These are phyloP conservation scores for Malurus splendens DNA, from an alignment of 2,797 vertebrate species.

Conservation along the genomic window DNA sequence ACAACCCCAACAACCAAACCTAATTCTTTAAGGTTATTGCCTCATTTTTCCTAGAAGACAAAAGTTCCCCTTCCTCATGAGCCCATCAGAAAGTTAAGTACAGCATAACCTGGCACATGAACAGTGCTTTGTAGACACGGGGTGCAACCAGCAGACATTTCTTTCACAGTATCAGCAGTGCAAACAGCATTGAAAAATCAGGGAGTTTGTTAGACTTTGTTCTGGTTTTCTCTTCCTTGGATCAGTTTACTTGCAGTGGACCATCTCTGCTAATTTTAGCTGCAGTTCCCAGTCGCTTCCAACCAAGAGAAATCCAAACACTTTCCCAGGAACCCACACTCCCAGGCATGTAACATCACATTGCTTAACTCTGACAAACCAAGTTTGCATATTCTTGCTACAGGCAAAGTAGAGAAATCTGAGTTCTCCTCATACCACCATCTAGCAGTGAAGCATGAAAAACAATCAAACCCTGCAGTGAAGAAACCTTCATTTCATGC, in stretches of 20 bases:
- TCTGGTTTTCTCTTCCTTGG: neutral
- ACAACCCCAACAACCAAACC: neutral
- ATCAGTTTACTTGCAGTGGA: neutral
- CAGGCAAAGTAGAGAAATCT: neutral
- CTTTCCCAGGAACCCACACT: neutral
- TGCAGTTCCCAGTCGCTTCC: neutral
- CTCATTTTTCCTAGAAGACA: neutral
- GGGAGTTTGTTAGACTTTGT: neutral
- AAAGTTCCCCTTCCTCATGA: neutral
- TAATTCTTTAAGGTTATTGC: neutral
- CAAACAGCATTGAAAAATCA: neutral
- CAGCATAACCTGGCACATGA: neutral
- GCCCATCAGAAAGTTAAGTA: neutral
- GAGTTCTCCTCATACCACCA: neutral
- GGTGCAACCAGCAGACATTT: neutral
- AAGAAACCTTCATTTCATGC: neutral
- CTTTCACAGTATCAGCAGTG: neutral
- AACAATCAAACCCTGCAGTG: neutral
- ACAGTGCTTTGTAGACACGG: accelerated
- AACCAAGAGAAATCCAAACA: neutral
- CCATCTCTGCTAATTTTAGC: neutral
- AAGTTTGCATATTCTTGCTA: neutral
- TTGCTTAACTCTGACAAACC: neutral
- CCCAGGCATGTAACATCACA: neutral
- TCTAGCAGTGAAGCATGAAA: neutral